Evolutionary conservation across 2,888 invertebrate species (phyloP), one percentile per base, ranked within the genome.

Genomic region (Drosophila demipolita): DNA sequence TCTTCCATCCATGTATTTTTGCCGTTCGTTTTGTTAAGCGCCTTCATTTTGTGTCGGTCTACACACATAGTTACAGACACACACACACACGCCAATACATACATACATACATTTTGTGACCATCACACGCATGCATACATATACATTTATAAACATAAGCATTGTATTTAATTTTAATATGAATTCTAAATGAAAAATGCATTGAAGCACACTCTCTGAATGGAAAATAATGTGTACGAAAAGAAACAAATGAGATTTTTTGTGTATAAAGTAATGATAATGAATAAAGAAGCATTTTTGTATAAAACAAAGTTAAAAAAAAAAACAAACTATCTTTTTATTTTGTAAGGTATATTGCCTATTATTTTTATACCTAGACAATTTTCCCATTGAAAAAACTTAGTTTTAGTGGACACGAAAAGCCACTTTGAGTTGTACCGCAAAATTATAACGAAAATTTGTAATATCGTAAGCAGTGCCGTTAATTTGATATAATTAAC

Each of bases 271-370:
- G 82, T 88, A 88, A 80, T 87, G 86, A 87, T 85, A 89, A 89
- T 62, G 78, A 90, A 86, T 89, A 91, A 91, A 87, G 83, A 91
- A 85, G 92, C 91, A 91, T 91, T 91, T 91, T 91, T 91, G 92
- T 91, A 92, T 90, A 91, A 91, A 91, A 91, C 92, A 92, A 91
- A 92, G 87, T 87, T 80, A 87, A 84, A 73, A 75, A 70, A 66
- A 65, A 20, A 66, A 62, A 35, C 4, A 17, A 12, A 8, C 7
- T 8, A 23, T 8, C 26, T 50, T 20, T 66, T 76, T 54, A 61
- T 49, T 57, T 66, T 55, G 32, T 15, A 49, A 40, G 3, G 36
- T n/a, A 1, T 23, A 15, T 8, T 12, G 0, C 20, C 20, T 36
- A 1, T 6, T 29, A 29, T 29, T 6, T 29, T 29, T 6, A 36